Evolutionary conservation across 2,113 vertebrate species (phyloP).

Genomic region (Neotragus pygmaeus): DNA sequence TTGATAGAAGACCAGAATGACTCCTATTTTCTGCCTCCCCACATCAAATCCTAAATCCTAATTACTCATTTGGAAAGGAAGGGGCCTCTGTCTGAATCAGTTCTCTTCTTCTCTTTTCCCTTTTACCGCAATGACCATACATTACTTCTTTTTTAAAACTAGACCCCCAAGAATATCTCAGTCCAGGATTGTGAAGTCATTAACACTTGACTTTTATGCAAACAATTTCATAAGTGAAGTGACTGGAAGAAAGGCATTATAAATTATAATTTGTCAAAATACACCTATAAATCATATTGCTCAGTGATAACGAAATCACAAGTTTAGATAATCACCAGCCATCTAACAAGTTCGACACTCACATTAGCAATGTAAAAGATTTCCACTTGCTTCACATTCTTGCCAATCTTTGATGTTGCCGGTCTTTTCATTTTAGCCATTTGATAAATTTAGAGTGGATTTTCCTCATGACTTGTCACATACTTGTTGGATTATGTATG

Average conservation of each 20-base stretch:
- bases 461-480: background rate
- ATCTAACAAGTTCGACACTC: background rate
- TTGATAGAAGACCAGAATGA: background rate
- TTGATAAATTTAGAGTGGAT: background rate
- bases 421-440: background rate
- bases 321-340: background rate
- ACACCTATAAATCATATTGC: background rate
- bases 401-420: background rate
- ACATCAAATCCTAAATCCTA: background rate
- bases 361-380: background rate
- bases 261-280: background rate
- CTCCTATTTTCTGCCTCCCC: background rate
- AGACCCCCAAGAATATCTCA: background rate
- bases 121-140: background rate
- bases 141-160: background rate
- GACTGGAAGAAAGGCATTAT: background rate
- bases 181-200: fast-evolving
- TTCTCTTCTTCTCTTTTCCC: background rate
- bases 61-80: background rate
- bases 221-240: background rate
- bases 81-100: background rate
- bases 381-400: background rate
- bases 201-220: background rate
- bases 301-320: background rate
- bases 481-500: background rate